Evolutionary conservation across 2,797 vertebrate genomes (phyloP).

Genomic region (Harpagifer antarcticus): DNA sequence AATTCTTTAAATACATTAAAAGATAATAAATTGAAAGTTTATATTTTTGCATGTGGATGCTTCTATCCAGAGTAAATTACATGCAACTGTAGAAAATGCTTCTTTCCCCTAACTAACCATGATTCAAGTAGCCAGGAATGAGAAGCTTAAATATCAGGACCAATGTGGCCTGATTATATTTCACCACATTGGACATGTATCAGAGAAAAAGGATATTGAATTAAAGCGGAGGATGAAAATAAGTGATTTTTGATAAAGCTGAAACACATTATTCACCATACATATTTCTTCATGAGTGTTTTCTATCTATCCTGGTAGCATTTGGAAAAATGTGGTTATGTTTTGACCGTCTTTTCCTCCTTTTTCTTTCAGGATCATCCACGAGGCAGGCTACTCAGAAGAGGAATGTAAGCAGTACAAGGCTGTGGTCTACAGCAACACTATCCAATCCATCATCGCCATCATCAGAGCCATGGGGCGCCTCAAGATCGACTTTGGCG

Average conservation of each 20-base stretch:
- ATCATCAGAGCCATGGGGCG: constrained; percentile 99
- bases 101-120: not conserved
- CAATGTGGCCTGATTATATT: not conserved
- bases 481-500: constrained; percentile 97
- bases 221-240: not conserved
- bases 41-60: not conserved
- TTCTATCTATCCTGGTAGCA: accelerated
- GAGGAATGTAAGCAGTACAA: constrained; percentile 99
- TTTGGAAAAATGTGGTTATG: not conserved
- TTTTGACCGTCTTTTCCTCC: no score
- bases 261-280: not conserved
- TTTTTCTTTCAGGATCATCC: constrained; percentile 90
- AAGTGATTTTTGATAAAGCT: not conserved
- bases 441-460: constrained; percentile 98
- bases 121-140: constrained; percentile 24
- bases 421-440: constrained; percentile 99
- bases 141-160: constrained; percentile 15
- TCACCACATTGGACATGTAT: not conserved
- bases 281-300: not conserved
- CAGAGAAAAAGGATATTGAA: constrained; percentile 1
- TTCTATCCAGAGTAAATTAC: not conserved
- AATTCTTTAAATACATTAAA: no score
- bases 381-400: constrained; percentile 98
- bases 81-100: not conserved
- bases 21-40: not conserved